These are phyloP conservation scores for Peromyscus polionotus DNA, from an alignment of 2,113 vertebrate genomes.

Conservation along the genomic window DNA sequence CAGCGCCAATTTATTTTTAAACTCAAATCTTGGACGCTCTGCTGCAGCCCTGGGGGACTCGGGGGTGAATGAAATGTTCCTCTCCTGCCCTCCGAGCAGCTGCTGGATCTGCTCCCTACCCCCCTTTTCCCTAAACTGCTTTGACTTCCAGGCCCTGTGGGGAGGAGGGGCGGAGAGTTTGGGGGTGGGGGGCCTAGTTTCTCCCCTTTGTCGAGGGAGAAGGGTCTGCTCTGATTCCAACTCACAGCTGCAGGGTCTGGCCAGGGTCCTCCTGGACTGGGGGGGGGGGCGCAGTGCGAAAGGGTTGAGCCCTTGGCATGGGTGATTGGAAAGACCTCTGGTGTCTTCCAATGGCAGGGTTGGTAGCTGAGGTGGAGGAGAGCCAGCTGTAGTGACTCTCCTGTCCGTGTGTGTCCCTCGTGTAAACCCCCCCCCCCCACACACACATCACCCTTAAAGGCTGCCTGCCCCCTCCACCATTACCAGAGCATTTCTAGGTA, in stretches of 20 bases:
- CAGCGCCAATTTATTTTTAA: slow-evolving; percentile 79
- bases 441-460: neutral
- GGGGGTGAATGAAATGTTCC: slow-evolving; percentile 79
- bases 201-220: slow-evolving; percentile 66
- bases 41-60: slow-evolving; percentile 73
- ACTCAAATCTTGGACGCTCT: slow-evolving; percentile 70
- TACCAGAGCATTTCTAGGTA: neutral
- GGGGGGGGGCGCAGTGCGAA: neutral
- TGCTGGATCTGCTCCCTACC: neutral
- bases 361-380: slow-evolving; percentile 52
- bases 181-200: slow-evolving; percentile 29
- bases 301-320: slow-evolving; percentile 70
- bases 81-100: slow-evolving; percentile 62
- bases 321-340: slow-evolving; percentile 72
- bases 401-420: neutral
- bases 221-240: slow-evolving; percentile 52
- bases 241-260: slow-evolving; percentile 71
- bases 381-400: slow-evolving; percentile 28
- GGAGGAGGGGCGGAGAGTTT: neutral
- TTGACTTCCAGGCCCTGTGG: slow-evolving; percentile 59
- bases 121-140: slow-evolving; percentile 40
- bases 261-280: slow-evolving; percentile 58
- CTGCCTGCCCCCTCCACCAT: neutral
- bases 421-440: too few relatives aligned
- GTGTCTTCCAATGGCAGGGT: slow-evolving; percentile 66